Base-by-base conservation (phyloP, 2,113 vertebrate genomes). In the Channa argus region DNA sequence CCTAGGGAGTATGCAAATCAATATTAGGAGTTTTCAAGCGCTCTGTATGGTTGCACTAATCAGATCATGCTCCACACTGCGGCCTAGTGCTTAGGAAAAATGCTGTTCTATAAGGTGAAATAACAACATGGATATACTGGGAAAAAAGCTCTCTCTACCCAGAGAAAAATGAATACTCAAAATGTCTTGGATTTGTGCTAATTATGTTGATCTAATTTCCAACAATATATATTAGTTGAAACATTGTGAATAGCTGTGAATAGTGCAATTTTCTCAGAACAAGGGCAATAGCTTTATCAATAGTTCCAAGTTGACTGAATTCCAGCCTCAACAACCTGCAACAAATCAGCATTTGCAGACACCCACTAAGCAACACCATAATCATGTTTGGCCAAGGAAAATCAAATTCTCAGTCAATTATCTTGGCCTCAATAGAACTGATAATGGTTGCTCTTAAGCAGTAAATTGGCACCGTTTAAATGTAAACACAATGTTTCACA, bases 401-500 rank as follows among this genome's bases (percentile, higher is more conserved):
- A 93, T 93, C 88, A 74, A 87, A 91, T 91, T 82, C 79, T 78
- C 70, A 85, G 83, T 92, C 89, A 91, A 92, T 92, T 92, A 90
- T 90, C 82, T 84, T 63, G 83, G 83, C 83, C 86, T 92, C 86
- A 76, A 60, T 80, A 74, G 80, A 85, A 84, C 76, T 88, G 80
- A 83, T 91, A 92, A 88, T 83, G 69, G 82, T 85, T 73, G 85
- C 79, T 89, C 85, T 91, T 89, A 91, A 86, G 85, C 79, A 85
- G 76, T 63, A 84, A 90, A 91, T 86, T 93, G 92, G 89, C 90
- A 90, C 50, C 11, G 53, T 82, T 83, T 53, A 77, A 92, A 91
- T 87, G 86, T 91, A 92, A 91, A 89, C 90, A 89, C 86, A 85
- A 74, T 86, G 84, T 90, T 91, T 89, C 89, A 85, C 79, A 86